phyloP scores from a whole-genome alignment of 2,888 invertebrate genomes.

The Synergus laeviventris region DNA sequence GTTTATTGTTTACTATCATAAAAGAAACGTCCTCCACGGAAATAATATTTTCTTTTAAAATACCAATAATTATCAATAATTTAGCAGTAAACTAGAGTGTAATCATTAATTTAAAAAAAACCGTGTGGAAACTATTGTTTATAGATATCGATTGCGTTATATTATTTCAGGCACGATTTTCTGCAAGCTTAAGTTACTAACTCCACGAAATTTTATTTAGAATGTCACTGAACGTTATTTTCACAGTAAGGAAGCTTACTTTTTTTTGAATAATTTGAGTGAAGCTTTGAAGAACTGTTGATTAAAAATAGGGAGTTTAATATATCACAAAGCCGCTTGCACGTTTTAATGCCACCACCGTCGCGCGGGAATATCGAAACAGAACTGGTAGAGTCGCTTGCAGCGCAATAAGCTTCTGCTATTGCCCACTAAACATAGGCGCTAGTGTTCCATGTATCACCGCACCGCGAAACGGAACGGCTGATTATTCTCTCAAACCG shows the following conservation, averaged over 20 bases:
- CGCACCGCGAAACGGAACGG: conserved; percentile 1
- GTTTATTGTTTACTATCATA: no score
- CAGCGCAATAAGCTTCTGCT: conserved; percentile 46
- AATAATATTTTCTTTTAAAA: no score
- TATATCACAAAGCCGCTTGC: conserved; percentile 7
- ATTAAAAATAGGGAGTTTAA: not conserved
- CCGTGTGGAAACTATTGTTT: not conserved
- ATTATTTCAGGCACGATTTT: conserved; percentile 5
- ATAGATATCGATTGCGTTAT: not conserved
- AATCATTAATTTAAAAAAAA: no score
- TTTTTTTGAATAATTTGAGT: not conserved
- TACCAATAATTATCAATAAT: no score
- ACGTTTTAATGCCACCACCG: conserved; percentile 61
- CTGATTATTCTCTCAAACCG: conserved; percentile 17
- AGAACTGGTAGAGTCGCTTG: conserved; percentile 66
- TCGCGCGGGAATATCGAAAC: conserved; percentile 72
- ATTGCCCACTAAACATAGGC: conserved; percentile 51
- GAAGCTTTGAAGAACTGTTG: not conserved
- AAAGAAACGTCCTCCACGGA: no score
- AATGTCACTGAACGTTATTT: not conserved
- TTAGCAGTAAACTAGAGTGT: no score
- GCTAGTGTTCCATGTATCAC: conserved; percentile 44
- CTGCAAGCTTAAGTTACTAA: not conserved
- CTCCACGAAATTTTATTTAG: not conserved
- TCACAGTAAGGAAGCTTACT: not conserved